Conservation (phyloP, 2,888 invertebrate genomes). For the Myopa tessellatipennis region DNA sequence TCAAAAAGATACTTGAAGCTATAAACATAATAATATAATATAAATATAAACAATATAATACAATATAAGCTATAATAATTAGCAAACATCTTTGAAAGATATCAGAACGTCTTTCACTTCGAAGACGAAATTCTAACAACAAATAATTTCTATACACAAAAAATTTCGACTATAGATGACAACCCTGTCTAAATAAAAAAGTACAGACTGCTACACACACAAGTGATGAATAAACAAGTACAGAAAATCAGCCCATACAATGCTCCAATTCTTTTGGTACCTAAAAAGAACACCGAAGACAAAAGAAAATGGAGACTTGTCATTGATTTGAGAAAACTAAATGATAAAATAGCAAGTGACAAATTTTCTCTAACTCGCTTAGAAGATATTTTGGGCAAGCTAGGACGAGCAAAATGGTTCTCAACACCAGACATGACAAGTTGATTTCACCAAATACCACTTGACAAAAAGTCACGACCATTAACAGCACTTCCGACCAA, state of each 20-base stretch:
- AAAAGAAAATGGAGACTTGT: no score
- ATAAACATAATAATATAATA: no score
- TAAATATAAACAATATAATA: no score
- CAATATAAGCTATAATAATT: not conserved
- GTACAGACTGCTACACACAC: conserved; percentile 18
- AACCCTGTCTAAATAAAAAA: conserved; percentile 6
- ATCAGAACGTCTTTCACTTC: not conserved
- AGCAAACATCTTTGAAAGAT: not conserved
- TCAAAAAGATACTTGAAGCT: not conserved
- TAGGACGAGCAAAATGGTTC: no score
- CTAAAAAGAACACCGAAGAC: no score
- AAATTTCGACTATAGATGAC: conserved; percentile 1
- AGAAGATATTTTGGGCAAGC: no score
- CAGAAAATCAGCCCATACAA: no score
- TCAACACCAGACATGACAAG: no score
- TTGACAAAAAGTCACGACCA: not conserved
- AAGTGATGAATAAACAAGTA: not conserved
- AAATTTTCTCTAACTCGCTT: no score
- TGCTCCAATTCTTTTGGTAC: no score
- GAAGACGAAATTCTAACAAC: not conserved
- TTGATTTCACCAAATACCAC: not conserved
- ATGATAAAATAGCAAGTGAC: no score
- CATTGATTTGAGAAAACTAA: no score
- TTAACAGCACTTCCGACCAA: not conserved
- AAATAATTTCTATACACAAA: conserved; percentile 1